Evolutionary conservation across 2,113 vertebrate genomes (phyloP).

Genomic region (Ctenomys sociabilis): DNA sequence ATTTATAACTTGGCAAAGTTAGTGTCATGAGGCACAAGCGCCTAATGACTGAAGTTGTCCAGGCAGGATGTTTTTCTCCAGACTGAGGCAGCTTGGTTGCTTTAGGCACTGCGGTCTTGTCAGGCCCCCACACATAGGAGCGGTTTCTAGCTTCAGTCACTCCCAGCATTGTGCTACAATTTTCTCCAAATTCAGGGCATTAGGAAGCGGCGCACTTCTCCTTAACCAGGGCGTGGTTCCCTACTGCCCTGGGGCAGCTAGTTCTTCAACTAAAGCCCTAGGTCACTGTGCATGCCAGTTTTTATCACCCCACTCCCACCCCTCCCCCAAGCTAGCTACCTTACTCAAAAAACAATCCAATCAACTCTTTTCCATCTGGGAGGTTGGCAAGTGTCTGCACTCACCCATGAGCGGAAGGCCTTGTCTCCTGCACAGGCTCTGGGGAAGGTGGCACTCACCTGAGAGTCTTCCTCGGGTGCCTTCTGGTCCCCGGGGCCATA

Average conservation of each 20-base stretch:
- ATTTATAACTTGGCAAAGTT: no score
- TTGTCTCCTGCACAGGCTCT: neutral
- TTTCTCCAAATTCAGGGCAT: neutral
- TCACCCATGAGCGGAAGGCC: no score
- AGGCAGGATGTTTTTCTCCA: no score
- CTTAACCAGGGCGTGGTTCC: neutral
- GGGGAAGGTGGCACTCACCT: rapidly evolving
- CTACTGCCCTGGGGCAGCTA: neutral
- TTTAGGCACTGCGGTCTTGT: no score
- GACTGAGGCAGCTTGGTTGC: no score
- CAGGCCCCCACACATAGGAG: no score
- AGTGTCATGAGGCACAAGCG: no score
- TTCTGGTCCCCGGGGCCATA: rapidly evolving
- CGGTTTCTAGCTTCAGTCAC: no score
- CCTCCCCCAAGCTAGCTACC: neutral
- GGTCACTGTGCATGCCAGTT: neutral
- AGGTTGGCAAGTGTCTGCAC: neutral
- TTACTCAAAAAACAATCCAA: neutral
- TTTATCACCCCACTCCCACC: neutral
- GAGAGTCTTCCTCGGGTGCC: no score
- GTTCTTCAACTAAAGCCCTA: neutral
- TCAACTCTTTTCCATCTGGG: neutral
- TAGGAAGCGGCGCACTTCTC: neutral
- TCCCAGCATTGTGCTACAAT: no score
- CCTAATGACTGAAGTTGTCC: no score